phyloP scores from a whole-genome alignment of 2,113 vertebrate genomes.

The Illadopsis cleaveri region DNA sequence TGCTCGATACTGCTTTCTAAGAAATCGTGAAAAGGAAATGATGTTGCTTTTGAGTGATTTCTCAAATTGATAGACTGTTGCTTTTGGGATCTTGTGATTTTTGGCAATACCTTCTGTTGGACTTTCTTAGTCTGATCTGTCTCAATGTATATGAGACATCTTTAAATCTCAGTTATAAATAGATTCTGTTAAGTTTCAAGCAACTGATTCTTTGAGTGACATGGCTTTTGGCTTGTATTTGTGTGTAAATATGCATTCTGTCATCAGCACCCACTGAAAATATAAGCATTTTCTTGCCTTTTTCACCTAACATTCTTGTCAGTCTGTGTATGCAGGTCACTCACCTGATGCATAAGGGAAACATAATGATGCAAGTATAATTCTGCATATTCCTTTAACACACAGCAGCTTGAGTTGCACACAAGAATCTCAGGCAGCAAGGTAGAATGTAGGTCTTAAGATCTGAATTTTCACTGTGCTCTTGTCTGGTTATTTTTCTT shows the following conservation, averaged over 20 bases:
- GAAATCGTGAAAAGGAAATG: background rate
- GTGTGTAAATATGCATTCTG: background rate
- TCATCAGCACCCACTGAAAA: background rate
- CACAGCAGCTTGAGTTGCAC: background rate
- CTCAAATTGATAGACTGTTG: background rate
- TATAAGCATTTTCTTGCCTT: background rate
- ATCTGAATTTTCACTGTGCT: background rate
- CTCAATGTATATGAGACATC: background rate
- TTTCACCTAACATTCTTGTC: background rate
- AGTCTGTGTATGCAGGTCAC: background rate
- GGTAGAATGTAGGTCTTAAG: background rate
- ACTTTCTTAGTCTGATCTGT: background rate
- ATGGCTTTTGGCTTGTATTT: background rate
- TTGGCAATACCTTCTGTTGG: background rate
- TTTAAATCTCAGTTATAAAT: background rate
- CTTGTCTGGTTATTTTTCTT: background rate
- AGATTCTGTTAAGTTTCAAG: background rate
- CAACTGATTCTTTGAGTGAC: background rate
- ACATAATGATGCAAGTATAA: background rate
- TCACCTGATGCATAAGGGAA: background rate
- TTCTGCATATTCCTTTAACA: background rate
- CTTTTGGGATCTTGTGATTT: background rate
- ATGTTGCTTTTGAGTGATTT: background rate
- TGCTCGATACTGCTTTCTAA: background rate
- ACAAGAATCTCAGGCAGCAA: background rate